Conservation (phyloP, 2,888 invertebrate genomes). For the Laspeyria flexula region DNA sequence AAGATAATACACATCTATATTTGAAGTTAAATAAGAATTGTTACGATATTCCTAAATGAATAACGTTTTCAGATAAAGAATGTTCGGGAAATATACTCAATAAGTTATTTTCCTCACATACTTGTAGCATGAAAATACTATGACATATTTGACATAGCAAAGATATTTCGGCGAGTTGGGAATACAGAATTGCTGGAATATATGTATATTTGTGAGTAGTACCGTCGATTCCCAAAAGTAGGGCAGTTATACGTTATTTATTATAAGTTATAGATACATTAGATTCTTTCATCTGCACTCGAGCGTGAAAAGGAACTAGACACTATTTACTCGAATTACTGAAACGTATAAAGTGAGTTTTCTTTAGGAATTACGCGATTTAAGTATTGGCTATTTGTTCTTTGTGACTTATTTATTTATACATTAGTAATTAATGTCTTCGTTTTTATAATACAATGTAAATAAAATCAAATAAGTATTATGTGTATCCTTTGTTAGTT, state of each 20-base stretch:
- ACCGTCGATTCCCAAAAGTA: conserved; percentile 1
- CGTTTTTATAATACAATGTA: too few species aligned
- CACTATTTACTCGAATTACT: not conserved
- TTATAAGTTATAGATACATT: conserved; percentile 3
- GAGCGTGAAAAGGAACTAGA: not conserved
- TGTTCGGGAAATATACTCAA: not conserved
- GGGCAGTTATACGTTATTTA: conserved; percentile 3
- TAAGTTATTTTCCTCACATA: not conserved
- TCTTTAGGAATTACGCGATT: not conserved
- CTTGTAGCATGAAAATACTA: not conserved
- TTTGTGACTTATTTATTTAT: too few species aligned
- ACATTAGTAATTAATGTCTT: too few species aligned
- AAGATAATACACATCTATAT: too few species aligned
- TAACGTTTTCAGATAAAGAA: not conserved
- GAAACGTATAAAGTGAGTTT: not conserved
- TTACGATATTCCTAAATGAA: not conserved
- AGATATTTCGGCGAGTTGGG: not conserved
- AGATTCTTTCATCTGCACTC: conserved; percentile 1
- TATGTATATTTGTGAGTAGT: not conserved
- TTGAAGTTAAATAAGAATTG: too few species aligned
- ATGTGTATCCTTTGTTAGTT: too few species aligned
- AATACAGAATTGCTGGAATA: not conserved
- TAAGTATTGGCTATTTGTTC: not conserved
- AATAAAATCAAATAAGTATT: too few species aligned
- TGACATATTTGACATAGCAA: not conserved